Base-by-base conservation (phyloP, 2,113 vertebrate species). In the Pluvialis apricaria region DNA sequence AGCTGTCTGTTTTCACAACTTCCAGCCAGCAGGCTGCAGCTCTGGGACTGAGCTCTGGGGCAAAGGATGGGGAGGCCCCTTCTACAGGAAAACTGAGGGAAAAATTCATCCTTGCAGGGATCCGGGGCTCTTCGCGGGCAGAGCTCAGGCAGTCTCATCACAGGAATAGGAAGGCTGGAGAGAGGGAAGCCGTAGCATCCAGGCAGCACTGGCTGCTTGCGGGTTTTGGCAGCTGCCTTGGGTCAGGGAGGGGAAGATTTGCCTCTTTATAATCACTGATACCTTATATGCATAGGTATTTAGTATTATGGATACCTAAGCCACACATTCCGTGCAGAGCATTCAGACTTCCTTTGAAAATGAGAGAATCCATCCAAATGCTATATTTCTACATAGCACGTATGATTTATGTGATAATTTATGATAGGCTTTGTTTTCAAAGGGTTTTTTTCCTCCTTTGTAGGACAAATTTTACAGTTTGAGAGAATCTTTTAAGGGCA, bases 1-100 rank as follows among this genome's bases (percentile, higher is more conserved):
- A 96, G 84, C 95, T 96, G 94, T 88, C 95, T 97, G 69, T 92
- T 94, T 93, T 95, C 92, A 96, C 90, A 60, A 90, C 91, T 94
- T 87, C 78, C 94, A 90, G 88, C 80, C 86, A 96, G 92, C 86
- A 88, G 73, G 84, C 94, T 92, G 82, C 88, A 91, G 88, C 90
- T 88, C 81, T 71, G 81, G 60, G 69, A 76, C 82, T 68, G 31
- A 77, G 68, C 5, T 2, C 76, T 68, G 88, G 60, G 85, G 90
- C 69, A 90, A 42, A 77, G 88, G 52, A 71, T 62, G 72, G 54
- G 64, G 93, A 96, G 96, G 97, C 94, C 93, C 82, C 82, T 94
- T 92, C 79, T 77, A 15, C 10, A 44, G 36, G 16, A 45, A 79
- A 90, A 36, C 9, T 14, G 71, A 85, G 69, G 76, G 69, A 2